Evolutionary conservation across 30 jellyfish, hydroid and myxozoan species (phyloP), one percentile per base, ranked within the genome.

Genomic region (Chrysaora quinquecirrha): DNA sequence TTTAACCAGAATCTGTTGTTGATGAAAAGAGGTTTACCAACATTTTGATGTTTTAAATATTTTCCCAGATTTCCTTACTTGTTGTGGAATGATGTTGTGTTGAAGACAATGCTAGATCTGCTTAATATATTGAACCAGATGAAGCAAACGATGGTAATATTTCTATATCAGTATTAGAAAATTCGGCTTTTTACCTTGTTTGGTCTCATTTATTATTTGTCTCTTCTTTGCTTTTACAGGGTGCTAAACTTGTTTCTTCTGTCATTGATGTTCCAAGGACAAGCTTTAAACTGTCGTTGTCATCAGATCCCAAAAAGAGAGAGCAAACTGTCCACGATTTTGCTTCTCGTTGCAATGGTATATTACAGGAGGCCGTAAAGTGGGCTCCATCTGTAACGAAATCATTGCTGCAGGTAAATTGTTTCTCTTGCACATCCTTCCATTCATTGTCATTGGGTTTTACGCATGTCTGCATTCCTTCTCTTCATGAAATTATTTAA

Each of bases 31-130:
- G n/a, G n/a, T n/a, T n/a, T n/a, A n/a, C n/a, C n/a, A n/a, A n/a
- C n/a, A n/a, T n/a, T n/a, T n/a, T n/a, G n/a, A n/a, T 33, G 43
- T 80, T 64, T 1, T 47, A 23, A 10, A 30, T 47, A 19, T 29
- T 22, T 33, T 21, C 10, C 14, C 23, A 93, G 98, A 58, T 95
- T 95, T 56, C 97, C 97, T 4, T 97, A 95, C 69, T 82, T 95
- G 63, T 83, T 95, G 43, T 95, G 99, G 99, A 95, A 95, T 68
- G 94, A 75, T 32, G 64, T 68, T 1, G 97, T 95, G 34, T 20
- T 95, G 56, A 89, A 81, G 35, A 90, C 97, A 16, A 95, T 95
- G 99, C 80, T 95, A 58, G 99, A 95, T 89, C 69, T 95, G 12
- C 89, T 95, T 66, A 89, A 84, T 32, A 48, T 67, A 6, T 68